These are phyloP conservation scores for Drymonia ruficornis DNA, from an alignment of 2,888 invertebrate species.

Conservation along the genomic window DNA sequence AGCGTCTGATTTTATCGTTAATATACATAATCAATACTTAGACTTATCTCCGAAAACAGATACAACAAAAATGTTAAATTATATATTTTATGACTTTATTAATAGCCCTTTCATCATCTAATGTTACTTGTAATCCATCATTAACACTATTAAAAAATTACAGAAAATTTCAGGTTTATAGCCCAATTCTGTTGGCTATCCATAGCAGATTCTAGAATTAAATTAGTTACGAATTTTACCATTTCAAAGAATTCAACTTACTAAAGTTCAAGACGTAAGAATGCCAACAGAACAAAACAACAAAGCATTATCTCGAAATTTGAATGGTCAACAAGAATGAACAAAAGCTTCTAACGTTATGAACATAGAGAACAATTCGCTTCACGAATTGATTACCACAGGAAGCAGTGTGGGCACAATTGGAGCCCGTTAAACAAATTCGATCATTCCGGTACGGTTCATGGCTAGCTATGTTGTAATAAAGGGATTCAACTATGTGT, in stretches of 20 bases:
- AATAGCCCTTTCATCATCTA: too few species aligned
- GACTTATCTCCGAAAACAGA: too few species aligned
- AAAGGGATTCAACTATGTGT: slow-evolving; percentile 10
- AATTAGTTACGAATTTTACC: too few species aligned
- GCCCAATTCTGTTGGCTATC: too few species aligned
- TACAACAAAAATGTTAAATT: too few species aligned
- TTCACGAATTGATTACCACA: slow-evolving; percentile 22
- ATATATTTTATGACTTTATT: too few species aligned
- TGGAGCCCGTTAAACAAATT: slow-evolving; percentile 31
- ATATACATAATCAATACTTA: not conserved
- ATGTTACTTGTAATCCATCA: too few species aligned
- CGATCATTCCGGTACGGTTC: slow-evolving; percentile 26
- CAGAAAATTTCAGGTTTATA: too few species aligned
- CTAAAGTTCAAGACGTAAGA: too few species aligned
- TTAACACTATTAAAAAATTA: too few species aligned
- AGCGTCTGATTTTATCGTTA: not conserved
- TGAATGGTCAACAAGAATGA: not conserved
- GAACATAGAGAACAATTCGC: slow-evolving; percentile 23
- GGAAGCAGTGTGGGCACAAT: slow-evolving; percentile 33
- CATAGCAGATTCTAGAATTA: too few species aligned
- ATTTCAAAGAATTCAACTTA: too few species aligned
- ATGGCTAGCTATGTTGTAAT: not conserved
- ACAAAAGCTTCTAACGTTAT: slow-evolving; percentile 1
- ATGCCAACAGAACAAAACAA: not conserved
- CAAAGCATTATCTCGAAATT: not conserved